Conservation (phyloP, 2,888 invertebrate species). For the Philereme vetulata region DNA sequence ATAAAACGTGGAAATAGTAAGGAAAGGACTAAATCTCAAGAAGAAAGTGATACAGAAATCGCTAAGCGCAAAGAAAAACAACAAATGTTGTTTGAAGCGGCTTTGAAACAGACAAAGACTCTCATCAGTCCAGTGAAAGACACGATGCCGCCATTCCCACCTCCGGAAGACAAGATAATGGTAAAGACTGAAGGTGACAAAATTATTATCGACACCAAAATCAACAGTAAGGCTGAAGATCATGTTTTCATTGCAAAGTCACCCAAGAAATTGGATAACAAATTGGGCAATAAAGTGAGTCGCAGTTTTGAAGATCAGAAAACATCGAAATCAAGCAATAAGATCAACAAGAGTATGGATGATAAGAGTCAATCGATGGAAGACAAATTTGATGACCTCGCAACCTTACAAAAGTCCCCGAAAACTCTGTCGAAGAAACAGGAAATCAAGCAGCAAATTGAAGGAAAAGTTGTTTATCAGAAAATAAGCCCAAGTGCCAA, state of each 20-base stretch:
- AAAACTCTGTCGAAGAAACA: conserved; percentile 84
- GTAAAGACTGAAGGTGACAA: conserved; percentile 89
- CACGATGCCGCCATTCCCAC: conserved; percentile 87
- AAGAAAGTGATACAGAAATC: conserved; percentile 88
- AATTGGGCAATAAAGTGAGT: conserved; percentile 82
- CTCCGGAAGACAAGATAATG: conserved; percentile 88
- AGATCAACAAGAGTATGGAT: conserved; percentile 86
- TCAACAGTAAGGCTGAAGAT: conserved; percentile 89
- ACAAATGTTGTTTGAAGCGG: conserved; percentile 89
- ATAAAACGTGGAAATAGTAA: conserved; percentile 82
- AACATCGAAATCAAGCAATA: conserved; percentile 78
- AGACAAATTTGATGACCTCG: conserved; percentile 84
- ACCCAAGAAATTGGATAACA: conserved; percentile 87
- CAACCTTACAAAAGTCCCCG: conserved; percentile 82
- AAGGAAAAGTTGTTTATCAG: conserved; percentile 85
- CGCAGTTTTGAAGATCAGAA: conserved; percentile 86
- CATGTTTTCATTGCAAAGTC: conserved; percentile 90
- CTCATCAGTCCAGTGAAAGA: conserved; percentile 90
- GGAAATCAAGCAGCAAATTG: conserved; percentile 86
- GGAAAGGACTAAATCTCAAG: conserved; percentile 88
- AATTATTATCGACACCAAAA: conserved; percentile 88
- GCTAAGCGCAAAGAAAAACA: conserved; percentile 89
- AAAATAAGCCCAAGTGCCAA: conserved; percentile 81
- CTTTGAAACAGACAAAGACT: conserved; percentile 89
- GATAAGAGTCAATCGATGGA: conserved; percentile 86